Conservation (phyloP, 1,140 invertebrate genomes). For the Vollenhovia emeryi region DNA sequence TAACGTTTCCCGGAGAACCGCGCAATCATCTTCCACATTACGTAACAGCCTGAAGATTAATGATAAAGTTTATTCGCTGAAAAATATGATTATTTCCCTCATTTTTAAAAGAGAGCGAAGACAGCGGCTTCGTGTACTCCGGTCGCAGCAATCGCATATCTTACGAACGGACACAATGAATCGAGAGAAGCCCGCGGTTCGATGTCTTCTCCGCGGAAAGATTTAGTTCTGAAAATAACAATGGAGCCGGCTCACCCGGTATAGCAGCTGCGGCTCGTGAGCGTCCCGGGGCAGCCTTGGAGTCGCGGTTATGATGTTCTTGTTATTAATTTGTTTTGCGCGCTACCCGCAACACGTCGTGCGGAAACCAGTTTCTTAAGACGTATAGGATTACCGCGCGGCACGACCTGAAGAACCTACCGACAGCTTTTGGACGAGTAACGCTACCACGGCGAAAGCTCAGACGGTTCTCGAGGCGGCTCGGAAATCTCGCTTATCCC, state of each 20-base stretch:
- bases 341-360: conserved; percentile 75
- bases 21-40: background rate
- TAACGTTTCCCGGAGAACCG: background rate
- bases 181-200: conserved; percentile 31
- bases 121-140: background rate
- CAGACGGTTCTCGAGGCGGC: conserved; percentile 27
- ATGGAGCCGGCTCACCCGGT: conserved; percentile 69
- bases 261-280: conserved; percentile 71
- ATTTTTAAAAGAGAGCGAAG: background rate
- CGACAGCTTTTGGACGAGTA: conserved; percentile 73
- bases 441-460: conserved; percentile 71
- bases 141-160: background rate
- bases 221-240: conserved; percentile 49
- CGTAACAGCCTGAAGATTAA: background rate
- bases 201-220: conserved; percentile 45
- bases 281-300: conserved; percentile 71
- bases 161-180: conserved; percentile 28
- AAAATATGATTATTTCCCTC: background rate
- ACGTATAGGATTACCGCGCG: conserved; percentile 75
- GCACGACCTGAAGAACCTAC: conserved; percentile 66
- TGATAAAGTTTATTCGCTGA: background rate
- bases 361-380: conserved; percentile 77
- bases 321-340: conserved; percentile 79
- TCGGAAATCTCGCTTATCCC: conserved; percentile 60
- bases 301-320: conserved; percentile 76